Evolutionary conservation across 30 jellyfish, hydroid and myxozoan genomes (phyloP).

Genomic region (Turritopsis rubra): DNA sequence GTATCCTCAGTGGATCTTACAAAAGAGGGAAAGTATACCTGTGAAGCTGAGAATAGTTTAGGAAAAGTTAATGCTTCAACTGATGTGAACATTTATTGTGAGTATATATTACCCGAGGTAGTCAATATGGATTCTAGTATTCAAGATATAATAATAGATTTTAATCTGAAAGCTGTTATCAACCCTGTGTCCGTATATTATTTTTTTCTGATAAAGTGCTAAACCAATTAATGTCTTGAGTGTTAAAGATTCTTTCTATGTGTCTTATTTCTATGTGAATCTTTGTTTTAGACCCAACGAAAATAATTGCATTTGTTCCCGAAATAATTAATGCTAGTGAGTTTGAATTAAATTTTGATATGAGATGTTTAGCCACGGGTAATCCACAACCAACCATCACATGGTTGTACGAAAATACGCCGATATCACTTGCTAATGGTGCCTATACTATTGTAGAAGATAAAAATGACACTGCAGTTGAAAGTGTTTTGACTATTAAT

Average conservation of each 20-base stretch:
- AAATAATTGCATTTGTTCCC: not conserved
- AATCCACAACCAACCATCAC: constrained; percentile 18
- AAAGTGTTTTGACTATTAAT: not conserved
- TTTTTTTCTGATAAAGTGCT: not conserved
- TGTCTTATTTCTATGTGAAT: not conserved
- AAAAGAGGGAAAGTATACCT: not conserved
- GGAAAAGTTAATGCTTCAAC: constrained; percentile 5
- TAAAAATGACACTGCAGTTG: not conserved
- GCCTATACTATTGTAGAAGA: not conserved
- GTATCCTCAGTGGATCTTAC: not conserved
- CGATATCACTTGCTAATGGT: not conserved
- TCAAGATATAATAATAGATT: not conserved
- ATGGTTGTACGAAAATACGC: not conserved
- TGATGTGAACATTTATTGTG: not conserved
- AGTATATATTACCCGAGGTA: not conserved
- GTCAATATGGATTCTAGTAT: too few species aligned
- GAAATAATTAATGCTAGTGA: constrained; percentile 8
- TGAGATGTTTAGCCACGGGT: constrained; percentile 15
- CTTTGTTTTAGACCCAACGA: constrained; percentile 1
- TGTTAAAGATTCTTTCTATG: not conserved
- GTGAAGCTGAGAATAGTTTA: constrained; percentile 4
- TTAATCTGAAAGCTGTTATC: not conserved
- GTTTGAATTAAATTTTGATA: not conserved
- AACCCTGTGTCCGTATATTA: not conserved
- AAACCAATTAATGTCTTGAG: not conserved